These are phyloP conservation scores for Neoaliturus tenellus DNA, from an alignment of 2,888 invertebrate genomes.

Conservation along the genomic window DNA sequence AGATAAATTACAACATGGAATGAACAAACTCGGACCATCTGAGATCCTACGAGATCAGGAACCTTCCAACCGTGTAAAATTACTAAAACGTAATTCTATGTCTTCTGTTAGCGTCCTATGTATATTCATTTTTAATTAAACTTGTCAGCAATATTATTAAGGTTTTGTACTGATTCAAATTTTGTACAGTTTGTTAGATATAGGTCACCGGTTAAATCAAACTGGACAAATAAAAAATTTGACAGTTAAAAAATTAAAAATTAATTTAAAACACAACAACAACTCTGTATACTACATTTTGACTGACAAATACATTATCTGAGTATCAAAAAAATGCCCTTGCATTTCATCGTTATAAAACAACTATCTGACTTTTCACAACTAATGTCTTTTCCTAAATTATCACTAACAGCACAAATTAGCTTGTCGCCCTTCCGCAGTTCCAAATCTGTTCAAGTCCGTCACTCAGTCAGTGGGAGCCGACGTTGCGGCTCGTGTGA, in stretches of 20 bases:
- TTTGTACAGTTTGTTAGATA: neutral
- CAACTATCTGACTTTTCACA: too few relatives aligned
- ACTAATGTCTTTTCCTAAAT: too few relatives aligned
- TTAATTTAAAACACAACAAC: too few relatives aligned
- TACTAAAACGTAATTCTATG: slow-evolving; percentile 35
- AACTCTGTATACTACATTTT: too few relatives aligned
- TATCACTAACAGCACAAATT: too few relatives aligned
- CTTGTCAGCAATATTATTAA: too few relatives aligned
- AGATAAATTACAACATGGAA: neutral
- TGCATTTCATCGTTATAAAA: too few relatives aligned
- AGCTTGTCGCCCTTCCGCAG: too few relatives aligned
- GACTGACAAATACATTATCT: too few relatives aligned
- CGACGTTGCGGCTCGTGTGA: slow-evolving; percentile 56
- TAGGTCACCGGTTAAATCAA: neutral
- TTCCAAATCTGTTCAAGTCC: too few relatives aligned
- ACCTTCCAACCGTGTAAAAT: neutral
- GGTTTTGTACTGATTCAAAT: neutral
- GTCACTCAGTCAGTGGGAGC: slow-evolving; percentile 60
- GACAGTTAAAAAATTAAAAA: neutral
- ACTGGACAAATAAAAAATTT: neutral
- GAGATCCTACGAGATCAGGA: neutral
- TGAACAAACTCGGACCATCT: neutral
- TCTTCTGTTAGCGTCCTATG: neutral
- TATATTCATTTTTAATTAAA: neutral
- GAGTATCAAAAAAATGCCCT: too few relatives aligned